Evolutionary conservation across 2,113 vertebrate species (phyloP).

Genomic region (Mobula birostris): DNA sequence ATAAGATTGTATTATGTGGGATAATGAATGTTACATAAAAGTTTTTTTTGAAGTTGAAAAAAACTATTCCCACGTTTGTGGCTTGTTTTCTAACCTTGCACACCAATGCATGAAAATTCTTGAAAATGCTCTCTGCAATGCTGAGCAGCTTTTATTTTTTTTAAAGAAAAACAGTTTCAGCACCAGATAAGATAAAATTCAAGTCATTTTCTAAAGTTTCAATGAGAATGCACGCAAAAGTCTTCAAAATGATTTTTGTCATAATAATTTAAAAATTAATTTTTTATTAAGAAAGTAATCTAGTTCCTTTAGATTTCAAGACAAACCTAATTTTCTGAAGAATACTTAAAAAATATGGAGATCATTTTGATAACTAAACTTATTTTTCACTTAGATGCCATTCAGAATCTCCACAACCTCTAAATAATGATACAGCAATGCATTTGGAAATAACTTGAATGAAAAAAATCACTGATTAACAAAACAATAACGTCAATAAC

Average conservation of each 20-base stretch:
- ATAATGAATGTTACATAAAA: background rate
- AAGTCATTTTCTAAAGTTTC: background rate
- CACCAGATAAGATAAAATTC: background rate
- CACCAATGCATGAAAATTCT: background rate
- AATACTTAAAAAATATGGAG: background rate
- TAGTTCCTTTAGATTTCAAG: background rate
- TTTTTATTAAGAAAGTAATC: background rate
- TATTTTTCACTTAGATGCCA: background rate
- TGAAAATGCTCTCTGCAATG: background rate
- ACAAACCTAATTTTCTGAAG: background rate
- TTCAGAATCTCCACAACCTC: background rate
- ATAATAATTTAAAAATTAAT: background rate
- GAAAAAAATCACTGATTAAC: slow-evolving; percentile 23
- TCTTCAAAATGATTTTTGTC: background rate
- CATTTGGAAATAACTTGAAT: slow-evolving; percentile 31
- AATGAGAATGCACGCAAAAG: background rate
- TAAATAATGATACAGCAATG: background rate
- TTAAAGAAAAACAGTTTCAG: too few species aligned
- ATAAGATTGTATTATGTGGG: background rate
- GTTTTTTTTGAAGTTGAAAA: background rate
- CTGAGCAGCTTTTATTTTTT: background rate
- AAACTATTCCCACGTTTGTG: background rate
- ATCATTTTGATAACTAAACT: background rate
- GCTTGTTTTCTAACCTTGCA: background rate
- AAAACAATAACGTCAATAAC: slow-evolving; percentile 11